These are phyloP conservation scores for Hirundichthys speculiger DNA, from an alignment of 2,113 vertebrate genomes.

Conservation along the genomic window DNA sequence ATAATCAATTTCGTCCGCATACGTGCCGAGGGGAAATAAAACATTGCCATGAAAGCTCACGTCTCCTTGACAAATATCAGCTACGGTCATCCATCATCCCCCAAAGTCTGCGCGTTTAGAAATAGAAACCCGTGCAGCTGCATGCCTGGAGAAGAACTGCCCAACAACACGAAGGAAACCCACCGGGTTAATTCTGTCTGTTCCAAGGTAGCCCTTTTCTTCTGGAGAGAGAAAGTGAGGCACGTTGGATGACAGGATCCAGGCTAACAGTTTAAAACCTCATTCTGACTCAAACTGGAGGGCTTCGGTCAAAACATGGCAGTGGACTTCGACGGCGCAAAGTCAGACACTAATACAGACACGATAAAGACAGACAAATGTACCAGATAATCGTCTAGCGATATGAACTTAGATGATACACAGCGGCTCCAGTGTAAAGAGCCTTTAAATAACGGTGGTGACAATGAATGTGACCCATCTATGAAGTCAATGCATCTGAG, in stretches of 20 bases:
- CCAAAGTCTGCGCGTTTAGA: constrained; percentile 55
- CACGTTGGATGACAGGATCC: constrained; percentile 11
- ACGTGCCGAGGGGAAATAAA: constrained; percentile 15
- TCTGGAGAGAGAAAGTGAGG: constrained; percentile 27
- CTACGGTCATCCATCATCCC: constrained; percentile 48
- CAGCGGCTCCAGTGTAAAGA: background rate
- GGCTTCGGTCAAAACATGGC: no score
- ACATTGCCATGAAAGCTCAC: constrained; percentile 31
- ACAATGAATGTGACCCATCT: background rate
- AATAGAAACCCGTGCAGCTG: constrained; percentile 26
- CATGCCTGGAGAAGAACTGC: constrained; percentile 11
- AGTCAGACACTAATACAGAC: constrained; percentile 10
- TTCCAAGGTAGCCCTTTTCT: constrained; percentile 47
- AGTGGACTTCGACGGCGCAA: no score
- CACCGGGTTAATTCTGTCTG: no score
- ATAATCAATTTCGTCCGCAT: constrained; percentile 14
- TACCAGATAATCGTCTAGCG: background rate
- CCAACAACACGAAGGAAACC: no score
- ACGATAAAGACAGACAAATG: constrained; percentile 24
- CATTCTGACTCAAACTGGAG: no score
- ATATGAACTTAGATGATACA: constrained; percentile 21
- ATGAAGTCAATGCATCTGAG: constrained; percentile 1
- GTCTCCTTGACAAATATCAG: constrained; percentile 41
- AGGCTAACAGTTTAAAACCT: constrained; percentile 19
- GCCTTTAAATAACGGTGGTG: background rate